Conservation (phyloP, 2,888 invertebrate genomes). For the Drosophila kuntzei region DNA sequence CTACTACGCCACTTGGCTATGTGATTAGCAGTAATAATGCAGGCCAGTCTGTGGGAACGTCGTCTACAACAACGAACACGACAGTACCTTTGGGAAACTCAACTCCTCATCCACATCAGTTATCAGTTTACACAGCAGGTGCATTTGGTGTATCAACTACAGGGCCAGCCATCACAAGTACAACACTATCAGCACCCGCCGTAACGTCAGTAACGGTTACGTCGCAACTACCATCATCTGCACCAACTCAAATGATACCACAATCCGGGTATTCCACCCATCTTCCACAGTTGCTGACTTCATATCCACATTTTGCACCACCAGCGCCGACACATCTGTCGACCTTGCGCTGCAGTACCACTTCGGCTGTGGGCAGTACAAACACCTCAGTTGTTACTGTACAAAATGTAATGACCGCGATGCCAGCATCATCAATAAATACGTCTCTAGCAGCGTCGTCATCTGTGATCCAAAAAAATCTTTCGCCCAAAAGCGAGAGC, state of each 20-base stretch:
- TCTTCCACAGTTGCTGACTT: slow-evolving; percentile 68
- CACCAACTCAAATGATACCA: slow-evolving; percentile 62
- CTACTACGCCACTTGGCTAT: slow-evolving; percentile 64
- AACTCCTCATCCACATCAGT: slow-evolving; percentile 51
- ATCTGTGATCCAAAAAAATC: slow-evolving; percentile 87
- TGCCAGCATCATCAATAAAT: slow-evolving; percentile 82
- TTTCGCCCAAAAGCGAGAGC: slow-evolving; percentile 92
- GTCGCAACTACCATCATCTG: slow-evolving; percentile 61
- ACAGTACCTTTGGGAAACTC: slow-evolving; percentile 52
- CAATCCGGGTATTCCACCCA: slow-evolving; percentile 69
- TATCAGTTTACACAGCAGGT: slow-evolving; percentile 47
- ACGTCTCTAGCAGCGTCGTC: slow-evolving; percentile 49
- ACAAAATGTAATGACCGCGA: slow-evolving; percentile 58
- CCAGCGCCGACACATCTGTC: slow-evolving; percentile 86
- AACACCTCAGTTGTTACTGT: slow-evolving; percentile 54
- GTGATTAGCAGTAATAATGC: slow-evolving; percentile 54
- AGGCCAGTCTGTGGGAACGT: slow-evolving; percentile 49
- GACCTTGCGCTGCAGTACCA: slow-evolving; percentile 85
- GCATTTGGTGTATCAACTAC: slow-evolving; percentile 37
- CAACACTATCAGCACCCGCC: slow-evolving; percentile 38
- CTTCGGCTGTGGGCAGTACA: slow-evolving; percentile 79
- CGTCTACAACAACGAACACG: slow-evolving; percentile 47
- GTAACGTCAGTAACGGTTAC: slow-evolving; percentile 50
- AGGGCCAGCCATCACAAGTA: slow-evolving; percentile 36
- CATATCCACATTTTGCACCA: slow-evolving; percentile 74